These are phyloP conservation scores for Spilogale gracilis DNA, from an alignment of 2,113 vertebrate genomes.

Conservation along the genomic window DNA sequence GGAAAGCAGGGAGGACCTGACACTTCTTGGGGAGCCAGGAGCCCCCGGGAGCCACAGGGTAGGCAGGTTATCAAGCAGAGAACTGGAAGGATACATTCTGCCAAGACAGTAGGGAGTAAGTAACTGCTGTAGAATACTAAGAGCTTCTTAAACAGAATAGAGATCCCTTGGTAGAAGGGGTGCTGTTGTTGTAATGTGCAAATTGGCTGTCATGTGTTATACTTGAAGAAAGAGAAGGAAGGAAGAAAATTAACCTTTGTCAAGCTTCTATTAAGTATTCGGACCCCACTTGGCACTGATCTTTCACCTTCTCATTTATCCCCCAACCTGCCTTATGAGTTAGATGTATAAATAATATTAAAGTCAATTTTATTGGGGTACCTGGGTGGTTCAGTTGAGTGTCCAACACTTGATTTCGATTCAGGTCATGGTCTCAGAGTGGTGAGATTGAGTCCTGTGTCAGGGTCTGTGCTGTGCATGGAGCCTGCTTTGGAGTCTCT, in stretches of 20 bases:
- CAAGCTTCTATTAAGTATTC: neutral
- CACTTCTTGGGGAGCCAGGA: neutral
- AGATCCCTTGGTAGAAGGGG: neutral
- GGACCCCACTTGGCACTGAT: neutral
- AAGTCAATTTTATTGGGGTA: neutral
- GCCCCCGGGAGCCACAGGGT: neutral
- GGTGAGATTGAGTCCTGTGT: neutral
- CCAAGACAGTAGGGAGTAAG: neutral
- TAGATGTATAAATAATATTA: neutral
- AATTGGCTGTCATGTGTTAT: neutral
- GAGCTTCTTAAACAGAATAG: neutral
- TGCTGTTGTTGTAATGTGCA: neutral
- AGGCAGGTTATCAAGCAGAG: neutral
- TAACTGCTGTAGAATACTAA: neutral
- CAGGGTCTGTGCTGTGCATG: neutral
- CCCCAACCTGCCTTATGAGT: neutral
- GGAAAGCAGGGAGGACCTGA: neutral
- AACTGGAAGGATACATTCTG: neutral
- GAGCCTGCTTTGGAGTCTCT: neutral
- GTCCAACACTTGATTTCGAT: neutral
- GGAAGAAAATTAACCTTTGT: neutral
- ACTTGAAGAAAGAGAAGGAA: constrained; percentile 42
- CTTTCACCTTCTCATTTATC: neutral
- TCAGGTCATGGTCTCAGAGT: neutral
- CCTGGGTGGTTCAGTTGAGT: neutral